Conservation (phyloP, 37 sponge, comb jelly and placozoan genomes). For the Diacarnus erythraeanus region DNA sequence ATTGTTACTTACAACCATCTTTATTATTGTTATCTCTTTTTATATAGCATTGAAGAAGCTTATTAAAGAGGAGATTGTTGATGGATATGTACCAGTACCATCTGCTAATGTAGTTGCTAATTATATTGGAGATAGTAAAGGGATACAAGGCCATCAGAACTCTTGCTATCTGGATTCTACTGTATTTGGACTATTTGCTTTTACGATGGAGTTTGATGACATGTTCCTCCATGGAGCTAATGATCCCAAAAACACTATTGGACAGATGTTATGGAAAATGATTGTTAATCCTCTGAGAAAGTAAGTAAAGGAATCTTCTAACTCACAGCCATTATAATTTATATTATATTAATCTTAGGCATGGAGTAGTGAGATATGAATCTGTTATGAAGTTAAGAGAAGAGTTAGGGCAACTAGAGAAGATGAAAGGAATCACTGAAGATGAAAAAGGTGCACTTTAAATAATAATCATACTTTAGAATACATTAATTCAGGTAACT, state of each 20-base stretch:
- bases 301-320: too few relatives aligned
- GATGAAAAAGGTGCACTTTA: constrained; percentile 80
- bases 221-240: constrained; percentile 38
- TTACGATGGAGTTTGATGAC: constrained; percentile 73
- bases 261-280: constrained; percentile 55
- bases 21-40: too few relatives aligned
- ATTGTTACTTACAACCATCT: too few relatives aligned
- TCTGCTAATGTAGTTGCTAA: background rate
- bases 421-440: constrained; percentile 70
- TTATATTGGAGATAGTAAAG: constrained; percentile 62
- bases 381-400: constrained; percentile 74
- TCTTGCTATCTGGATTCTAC: constrained; percentile 98
- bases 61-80: background rate
- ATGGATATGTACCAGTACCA: too few relatives aligned
- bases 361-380: constrained; percentile 65
- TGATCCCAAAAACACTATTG: background rate
- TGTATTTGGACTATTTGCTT: constrained; percentile 90
- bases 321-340: too few relatives aligned
- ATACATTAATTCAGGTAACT: background rate
- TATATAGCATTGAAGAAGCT: background rate
- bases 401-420: constrained; percentile 52
- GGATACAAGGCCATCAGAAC: constrained; percentile 97
- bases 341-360: constrained; percentile 39
- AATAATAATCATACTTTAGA: background rate
- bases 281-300: constrained; percentile 81